These are phyloP conservation scores for Scartelaos histophorus DNA, from an alignment of 2,113 vertebrate species.

Conservation along the genomic window DNA sequence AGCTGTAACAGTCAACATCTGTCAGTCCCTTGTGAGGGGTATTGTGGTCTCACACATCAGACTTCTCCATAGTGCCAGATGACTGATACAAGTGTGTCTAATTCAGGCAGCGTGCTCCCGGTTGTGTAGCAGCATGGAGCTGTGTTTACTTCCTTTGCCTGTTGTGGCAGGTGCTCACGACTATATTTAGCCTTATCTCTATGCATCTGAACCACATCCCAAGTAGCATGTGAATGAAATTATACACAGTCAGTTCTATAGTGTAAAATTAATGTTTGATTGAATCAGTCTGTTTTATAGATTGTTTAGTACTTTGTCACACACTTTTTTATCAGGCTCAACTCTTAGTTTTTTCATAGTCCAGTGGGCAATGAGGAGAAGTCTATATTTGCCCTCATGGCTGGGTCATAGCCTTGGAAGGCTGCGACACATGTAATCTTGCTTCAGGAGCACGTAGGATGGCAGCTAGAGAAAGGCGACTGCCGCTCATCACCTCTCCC, in stretches of 20 bases:
- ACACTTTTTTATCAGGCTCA: background rate
- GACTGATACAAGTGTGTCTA: conserved; percentile 13
- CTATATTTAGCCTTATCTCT: conserved; percentile 79
- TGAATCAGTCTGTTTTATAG: background rate
- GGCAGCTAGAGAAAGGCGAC: conserved; percentile 56
- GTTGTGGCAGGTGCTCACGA: conserved; percentile 55
- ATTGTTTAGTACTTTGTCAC: background rate
- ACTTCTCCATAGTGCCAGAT: conserved; percentile 15
- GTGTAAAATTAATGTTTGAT: conserved; percentile 24
- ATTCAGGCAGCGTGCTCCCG: conserved; percentile 14
- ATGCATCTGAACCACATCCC: conserved; percentile 68
- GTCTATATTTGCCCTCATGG: conserved; percentile 47
- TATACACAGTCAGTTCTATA: conserved; percentile 11
- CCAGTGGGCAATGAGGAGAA: conserved; percentile 13
- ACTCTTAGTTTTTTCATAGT: conserved; percentile 12
- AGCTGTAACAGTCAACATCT: background rate
- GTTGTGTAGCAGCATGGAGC: conserved; percentile 32
- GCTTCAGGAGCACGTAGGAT: conserved; percentile 52
- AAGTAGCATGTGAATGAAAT: conserved; percentile 53
- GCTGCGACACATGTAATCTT: conserved; percentile 56
- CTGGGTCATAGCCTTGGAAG: conserved; percentile 19
- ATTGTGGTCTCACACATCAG: conserved; percentile 2
- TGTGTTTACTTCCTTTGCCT: conserved; percentile 61
- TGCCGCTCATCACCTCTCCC: conserved; percentile 48
- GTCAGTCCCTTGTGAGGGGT: conserved; percentile 8